Base-by-base conservation (phyloP, 2,797 vertebrate genomes). In the Pitangus sulphuratus region DNA sequence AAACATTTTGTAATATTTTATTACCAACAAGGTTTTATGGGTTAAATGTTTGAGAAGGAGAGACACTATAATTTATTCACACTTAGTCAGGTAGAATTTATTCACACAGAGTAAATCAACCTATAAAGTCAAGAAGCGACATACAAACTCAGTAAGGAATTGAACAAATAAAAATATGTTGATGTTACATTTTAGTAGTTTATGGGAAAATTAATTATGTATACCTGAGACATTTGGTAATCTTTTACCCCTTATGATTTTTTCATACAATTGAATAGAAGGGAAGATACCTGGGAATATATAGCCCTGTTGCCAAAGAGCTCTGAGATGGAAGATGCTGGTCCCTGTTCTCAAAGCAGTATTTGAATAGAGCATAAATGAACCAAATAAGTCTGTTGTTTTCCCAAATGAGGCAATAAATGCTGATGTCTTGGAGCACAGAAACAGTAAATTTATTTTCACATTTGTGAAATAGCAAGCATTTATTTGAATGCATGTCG, bases 1-100 rank as follows among this genome's bases (percentile, higher is more conserved):
- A 84, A 94, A 91, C 14, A 85, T 95, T 93, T 95, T 91, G 50
- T 84, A 94, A 64, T 95, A 74, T 91, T 96, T 89, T 91, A 75
- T 96, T 95, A 92, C 61, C 84, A 96, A 66, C 2, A 25, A 88
- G 37, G 62, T 86, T 88, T 93, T 87, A 89, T 87, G 83, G 84
- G 76, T 78, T 95, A 94, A 97, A 93, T 95, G 70, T 94, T 89
- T 96, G 87, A 96, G 84, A 89, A 95, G 88, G 79, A 95, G 95
- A 97, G 74, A 93, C 61, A 75, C 65, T 84, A 20, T 20, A 65
- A 71, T 72, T 72, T 65, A 60, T 60, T 40, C 31, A 26, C 15
- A 58, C 10, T 44, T 39, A 40, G 79, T 71, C 88, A 93, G 80
- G 65, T 88, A 96, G 86, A 96, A 96, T 96, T 95, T 94, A 93